Evolutionary conservation across 2,888 invertebrate genomes (phyloP).

Genomic region (Lasioglossum zephyrum): DNA sequence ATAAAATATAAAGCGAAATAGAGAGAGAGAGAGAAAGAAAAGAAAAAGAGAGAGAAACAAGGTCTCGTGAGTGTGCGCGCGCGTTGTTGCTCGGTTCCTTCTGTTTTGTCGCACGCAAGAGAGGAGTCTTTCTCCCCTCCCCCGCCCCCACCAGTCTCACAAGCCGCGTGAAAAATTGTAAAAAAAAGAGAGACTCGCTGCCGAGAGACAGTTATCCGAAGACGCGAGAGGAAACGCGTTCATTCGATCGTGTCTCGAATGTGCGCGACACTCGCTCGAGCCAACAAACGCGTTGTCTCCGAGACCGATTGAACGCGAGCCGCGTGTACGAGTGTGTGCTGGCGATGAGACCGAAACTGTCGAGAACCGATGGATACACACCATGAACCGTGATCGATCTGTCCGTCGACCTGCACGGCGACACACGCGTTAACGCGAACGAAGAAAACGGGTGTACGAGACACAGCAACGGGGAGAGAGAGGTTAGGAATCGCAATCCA

Average conservation of each 20-base stretch:
- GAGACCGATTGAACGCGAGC: neutral
- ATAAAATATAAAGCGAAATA: neutral
- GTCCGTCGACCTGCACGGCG: constrained; percentile 33
- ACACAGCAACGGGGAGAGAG: constrained; percentile 3
- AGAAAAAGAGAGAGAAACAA: neutral
- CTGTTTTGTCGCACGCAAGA: neutral
- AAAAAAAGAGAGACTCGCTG: neutral
- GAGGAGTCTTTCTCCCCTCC: neutral
- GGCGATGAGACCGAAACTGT: constrained; percentile 25
- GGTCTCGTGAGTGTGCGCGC: constrained; percentile 40
- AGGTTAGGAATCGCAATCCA: constrained; percentile 46
- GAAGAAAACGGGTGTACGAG: constrained; percentile 28
- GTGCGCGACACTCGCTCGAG: constrained; percentile 13
- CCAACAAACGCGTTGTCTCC: constrained; percentile 10
- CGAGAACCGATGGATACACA: constrained; percentile 40
- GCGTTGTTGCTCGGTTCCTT: constrained; percentile 28
- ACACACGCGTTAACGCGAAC: constrained; percentile 33
- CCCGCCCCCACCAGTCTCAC: neutral
- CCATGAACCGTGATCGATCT: constrained; percentile 15
- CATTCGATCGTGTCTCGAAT: neutral
- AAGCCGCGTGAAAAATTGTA: constrained; percentile 2
- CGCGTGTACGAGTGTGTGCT: neutral
- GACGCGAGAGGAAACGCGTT: constrained; percentile 17
- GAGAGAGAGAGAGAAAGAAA: neutral
- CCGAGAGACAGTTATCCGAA: constrained; percentile 2